These are phyloP conservation scores for Ictalurus punctatus DNA, from an alignment of 2,113 vertebrate species.

Conservation along the genomic window DNA sequence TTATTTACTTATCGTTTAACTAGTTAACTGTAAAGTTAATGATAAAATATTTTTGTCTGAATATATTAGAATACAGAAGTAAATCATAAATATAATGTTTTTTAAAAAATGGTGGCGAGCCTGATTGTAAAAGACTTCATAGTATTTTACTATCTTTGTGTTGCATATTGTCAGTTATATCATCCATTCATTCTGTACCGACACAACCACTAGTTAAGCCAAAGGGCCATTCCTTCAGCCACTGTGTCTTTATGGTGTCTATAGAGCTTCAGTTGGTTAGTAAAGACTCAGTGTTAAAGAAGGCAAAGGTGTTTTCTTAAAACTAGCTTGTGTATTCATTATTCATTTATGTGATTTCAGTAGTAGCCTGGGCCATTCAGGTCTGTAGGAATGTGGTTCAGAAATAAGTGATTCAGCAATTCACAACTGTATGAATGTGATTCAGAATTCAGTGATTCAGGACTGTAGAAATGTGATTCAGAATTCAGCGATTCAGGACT, in stretches of 20 bases:
- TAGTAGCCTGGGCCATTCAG: conserved; percentile 4
- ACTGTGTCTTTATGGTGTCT: neutral
- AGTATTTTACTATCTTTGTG: conserved; percentile 8
- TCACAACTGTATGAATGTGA: neutral
- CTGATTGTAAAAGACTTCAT: neutral
- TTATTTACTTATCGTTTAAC: neutral
- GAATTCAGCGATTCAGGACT: neutral
- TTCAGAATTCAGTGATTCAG: neutral
- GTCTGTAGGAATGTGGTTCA: neutral
- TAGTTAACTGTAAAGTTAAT: neutral
- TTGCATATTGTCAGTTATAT: neutral
- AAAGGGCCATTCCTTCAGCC: conserved; percentile 1
- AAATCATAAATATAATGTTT: neutral
- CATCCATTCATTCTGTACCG: neutral
- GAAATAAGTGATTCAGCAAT: neutral
- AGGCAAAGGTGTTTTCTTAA: neutral
- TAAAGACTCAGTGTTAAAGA: neutral
- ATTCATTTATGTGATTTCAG: neutral
- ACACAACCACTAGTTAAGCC: conserved; percentile 1
- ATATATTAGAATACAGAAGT: conserved; percentile 10
- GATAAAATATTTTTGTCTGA: conserved; percentile 2
- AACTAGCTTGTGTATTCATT: neutral
- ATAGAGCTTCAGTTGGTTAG: conserved; percentile 3
- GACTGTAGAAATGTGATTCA: neutral
- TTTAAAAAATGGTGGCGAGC: neutral